These are phyloP conservation scores for Lysandra bellargus DNA, from an alignment of 2,888 invertebrate species.

Conservation along the genomic window DNA sequence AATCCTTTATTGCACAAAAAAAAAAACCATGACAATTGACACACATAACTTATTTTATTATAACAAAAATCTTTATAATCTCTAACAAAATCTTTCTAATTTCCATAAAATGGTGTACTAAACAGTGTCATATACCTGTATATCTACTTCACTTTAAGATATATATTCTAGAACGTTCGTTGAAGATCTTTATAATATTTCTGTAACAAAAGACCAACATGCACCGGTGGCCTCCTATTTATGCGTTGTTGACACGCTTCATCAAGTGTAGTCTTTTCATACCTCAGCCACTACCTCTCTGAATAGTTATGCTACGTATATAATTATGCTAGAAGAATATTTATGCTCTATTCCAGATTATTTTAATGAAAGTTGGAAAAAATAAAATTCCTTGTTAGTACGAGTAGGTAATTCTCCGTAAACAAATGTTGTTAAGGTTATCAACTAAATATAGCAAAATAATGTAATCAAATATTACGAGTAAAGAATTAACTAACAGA, in stretches of 20 bases:
- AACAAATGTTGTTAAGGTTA: too few species aligned
- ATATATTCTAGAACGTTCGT: not conserved
- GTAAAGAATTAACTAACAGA: not conserved
- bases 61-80: too few species aligned
- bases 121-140: too few species aligned
- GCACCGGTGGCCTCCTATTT: constrained; percentile 26
- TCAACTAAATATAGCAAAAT: too few species aligned
- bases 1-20: too few species aligned
- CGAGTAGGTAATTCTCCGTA: not conserved
- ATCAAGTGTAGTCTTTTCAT: constrained; percentile 28
- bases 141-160: too few species aligned
- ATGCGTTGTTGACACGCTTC: constrained; percentile 29
- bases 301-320: constrained; percentile 14
- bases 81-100: too few species aligned
- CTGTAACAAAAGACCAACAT: constrained; percentile 21
- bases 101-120: too few species aligned
- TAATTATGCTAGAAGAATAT: not conserved
- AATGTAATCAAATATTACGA: too few species aligned
- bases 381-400: not conserved
- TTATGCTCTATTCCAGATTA: not conserved
- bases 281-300: constrained; percentile 2
- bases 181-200: constrained; percentile 17
- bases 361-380: not conserved
- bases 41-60: too few species aligned
- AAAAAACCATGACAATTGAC: too few species aligned